Evolutionary conservation across 2,113 vertebrate species (phyloP).

Genomic region (Semicossyphus pulcher): DNA sequence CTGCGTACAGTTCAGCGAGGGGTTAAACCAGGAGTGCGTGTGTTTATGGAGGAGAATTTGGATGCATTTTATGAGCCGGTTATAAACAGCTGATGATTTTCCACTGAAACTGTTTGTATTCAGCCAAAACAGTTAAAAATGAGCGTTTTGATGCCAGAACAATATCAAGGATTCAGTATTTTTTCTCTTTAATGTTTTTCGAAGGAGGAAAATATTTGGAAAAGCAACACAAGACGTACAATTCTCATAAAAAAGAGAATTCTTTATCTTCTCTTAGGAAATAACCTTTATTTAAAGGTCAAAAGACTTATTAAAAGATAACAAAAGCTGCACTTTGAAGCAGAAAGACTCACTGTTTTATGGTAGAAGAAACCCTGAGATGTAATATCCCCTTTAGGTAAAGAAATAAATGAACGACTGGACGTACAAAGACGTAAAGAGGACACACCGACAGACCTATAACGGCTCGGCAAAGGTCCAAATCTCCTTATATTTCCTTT

Average conservation of each 20-base stretch:
- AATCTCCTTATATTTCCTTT: too few relatives aligned
- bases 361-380: neutral
- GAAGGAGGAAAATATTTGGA: neutral
- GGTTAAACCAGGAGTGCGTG: constrained; percentile 29
- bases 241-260: neutral
- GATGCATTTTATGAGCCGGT: constrained; percentile 11
- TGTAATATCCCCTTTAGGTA: neutral
- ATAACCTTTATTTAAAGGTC: too few relatives aligned
- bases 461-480: too few relatives aligned
- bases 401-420: neutral
- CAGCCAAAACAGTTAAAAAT: neutral
- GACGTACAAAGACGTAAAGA: neutral
- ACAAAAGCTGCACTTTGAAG: neutral
- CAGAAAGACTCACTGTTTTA: neutral
- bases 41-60: constrained; percentile 23
- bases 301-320: neutral
- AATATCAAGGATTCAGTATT: neutral
- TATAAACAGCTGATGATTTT: constrained; percentile 17
- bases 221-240: neutral
- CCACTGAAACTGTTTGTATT: constrained; percentile 5
- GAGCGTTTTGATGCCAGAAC: neutral
- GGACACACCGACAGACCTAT: too few relatives aligned
- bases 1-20: constrained; percentile 4
- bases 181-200: neutral
- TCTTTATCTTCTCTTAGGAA: neutral